These are phyloP conservation scores for Hoplodrina blanda DNA, from an alignment of 2,888 invertebrate genomes.

Conservation along the genomic window DNA sequence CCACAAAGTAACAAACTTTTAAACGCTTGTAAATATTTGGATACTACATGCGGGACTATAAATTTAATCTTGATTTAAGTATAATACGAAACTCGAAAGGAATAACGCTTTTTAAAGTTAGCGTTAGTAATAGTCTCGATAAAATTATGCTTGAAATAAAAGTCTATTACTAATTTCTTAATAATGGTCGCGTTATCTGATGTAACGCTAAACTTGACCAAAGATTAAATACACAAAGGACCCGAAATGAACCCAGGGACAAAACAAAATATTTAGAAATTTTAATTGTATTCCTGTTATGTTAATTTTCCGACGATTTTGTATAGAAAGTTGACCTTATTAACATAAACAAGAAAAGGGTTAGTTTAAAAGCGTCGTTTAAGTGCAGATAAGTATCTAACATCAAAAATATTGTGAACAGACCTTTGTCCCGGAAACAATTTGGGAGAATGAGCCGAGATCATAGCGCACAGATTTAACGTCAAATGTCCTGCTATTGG, in stretches of 20 bases:
- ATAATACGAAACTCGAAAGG: neutral
- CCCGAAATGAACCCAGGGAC: neutral
- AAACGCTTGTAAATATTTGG: slow-evolving; percentile 5
- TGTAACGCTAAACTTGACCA: neutral
- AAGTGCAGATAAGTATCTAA: slow-evolving; percentile 7
- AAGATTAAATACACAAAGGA: neutral
- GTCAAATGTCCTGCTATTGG: neutral
- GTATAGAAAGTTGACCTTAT: slow-evolving; percentile 17
- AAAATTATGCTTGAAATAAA: neutral
- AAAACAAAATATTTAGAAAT: slow-evolving; percentile 18
- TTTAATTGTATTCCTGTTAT: slow-evolving; percentile 11
- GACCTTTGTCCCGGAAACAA: neutral
- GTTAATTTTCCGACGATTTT: slow-evolving; percentile 12
- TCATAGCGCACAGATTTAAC: neutral
- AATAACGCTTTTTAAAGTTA: neutral
- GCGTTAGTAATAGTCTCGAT: neutral
- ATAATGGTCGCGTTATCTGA: neutral
- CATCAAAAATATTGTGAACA: slow-evolving; percentile 2
- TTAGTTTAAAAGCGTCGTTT: slow-evolving; percentile 14
- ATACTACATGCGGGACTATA: neutral
- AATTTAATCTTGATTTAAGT: neutral
- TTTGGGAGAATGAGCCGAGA: neutral
- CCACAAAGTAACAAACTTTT: slow-evolving; percentile 5
- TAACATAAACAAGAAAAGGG: slow-evolving; percentile 25
- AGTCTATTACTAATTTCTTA: neutral